Evolutionary conservation across 2,888 invertebrate species (phyloP), one percentile per base, ranked within the genome.

Genomic region (Tetranychus piercei): DNA sequence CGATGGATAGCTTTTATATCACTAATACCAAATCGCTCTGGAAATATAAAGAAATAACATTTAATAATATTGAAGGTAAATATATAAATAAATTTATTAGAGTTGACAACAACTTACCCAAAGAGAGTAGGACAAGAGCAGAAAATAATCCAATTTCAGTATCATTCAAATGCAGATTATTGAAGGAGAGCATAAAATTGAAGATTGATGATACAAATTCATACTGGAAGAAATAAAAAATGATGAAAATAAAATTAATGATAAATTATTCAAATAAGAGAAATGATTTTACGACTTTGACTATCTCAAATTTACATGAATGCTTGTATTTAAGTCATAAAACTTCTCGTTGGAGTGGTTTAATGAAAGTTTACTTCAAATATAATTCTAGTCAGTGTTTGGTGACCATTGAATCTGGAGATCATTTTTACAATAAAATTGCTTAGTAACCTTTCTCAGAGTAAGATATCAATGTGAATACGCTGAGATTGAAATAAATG

Each of bases 131-230:
- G 75, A 94, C 89, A 74, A 91, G 88, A 44, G 90, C 93, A 9
- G 91, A 90, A 83, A 90, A 91, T 76, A 95, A 85, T 1, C 92
- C 94, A 80, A 94, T 85, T 84, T 96, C 96, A 55, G 92, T 89
- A 81, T 96, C 95, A 80, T 89, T 89, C 81, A 94, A 84, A 77
- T 88, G 87, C 80, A 93, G 79, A 76, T 81, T 80, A 78, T 88
- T 88, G 81, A 93, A 85, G 73, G 87, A 80, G 80, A 81, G 78
- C 76, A 91, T 87, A 83, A 93, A 91, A 80, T 89, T 88, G 83
- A 93, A 86, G 82, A 94, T 83, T n/a, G 88, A 87, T 71, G 87
- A 85, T 23, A 91, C 89, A 82, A 95, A 93, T 78, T 90, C 89
- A 74, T 86, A 85, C 95, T 95, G 86, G 7, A 86, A 79, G 22